Base-by-base conservation (phyloP, 2,888 invertebrate genomes). In the Nudaria mundana region DNA sequence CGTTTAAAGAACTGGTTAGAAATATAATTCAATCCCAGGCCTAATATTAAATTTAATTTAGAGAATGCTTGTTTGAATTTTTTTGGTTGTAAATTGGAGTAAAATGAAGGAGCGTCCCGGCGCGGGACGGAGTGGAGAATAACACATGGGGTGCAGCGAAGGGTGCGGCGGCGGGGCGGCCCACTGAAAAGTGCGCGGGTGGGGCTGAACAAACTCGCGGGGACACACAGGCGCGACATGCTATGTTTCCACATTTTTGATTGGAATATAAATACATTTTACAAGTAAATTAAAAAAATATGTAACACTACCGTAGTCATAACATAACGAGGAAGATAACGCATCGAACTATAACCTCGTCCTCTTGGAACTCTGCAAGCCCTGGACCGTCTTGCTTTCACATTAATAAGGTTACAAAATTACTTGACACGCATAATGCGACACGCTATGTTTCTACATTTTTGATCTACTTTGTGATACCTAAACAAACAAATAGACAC, bases 201-300 rank as follows among this genome's bases (percentile, higher is more conserved):
- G 86, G 87, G 85, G 86, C 86, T 84, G 87, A 86, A 85, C 88
- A 87, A 88, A 88, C 88, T 88, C 88, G 88, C 88, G 88, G 81
- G 88, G 86, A 80, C 82, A 69, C 69, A 46, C 84, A 81, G 75
- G 63, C 64, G 52, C 57, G 46, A 46, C 54, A 45, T 12, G 28
- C 38, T 31, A 51, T 64, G 69, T 78, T 67, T 49, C 31, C 56
- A 62, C 65, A 55, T 59, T 53, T 57, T 51, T 5, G 25, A 26
- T 26, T 3, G 3, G 12, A 34, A 34, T n/a, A n/a, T 7, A 25
- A 25, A 34, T 18, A 11, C n/a, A 8, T 14, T 28, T 28, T 5
- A n/a, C 5, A 13, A 5, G 12, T 6, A 6, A 23, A 10, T 23
- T 24, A 24, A 24, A 11, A 3, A 24, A 10, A 11, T 5, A 23